phyloP scores from a whole-genome alignment of 2,888 invertebrate genomes.

The Synanthedon myopaeformis region DNA sequence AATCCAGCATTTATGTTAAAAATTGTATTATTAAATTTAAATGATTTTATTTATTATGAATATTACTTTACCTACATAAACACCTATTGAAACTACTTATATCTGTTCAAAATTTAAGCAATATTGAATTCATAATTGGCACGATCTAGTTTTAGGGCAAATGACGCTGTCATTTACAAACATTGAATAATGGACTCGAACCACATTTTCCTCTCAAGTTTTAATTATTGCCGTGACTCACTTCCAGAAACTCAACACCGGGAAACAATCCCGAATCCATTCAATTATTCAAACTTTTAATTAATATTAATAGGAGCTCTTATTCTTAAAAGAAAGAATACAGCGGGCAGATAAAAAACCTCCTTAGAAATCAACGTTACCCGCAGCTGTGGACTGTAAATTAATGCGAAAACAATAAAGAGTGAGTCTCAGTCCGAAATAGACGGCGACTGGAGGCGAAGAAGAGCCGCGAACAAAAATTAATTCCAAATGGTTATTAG shows the following conservation, averaged over 20 bases:
- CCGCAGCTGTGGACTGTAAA: constrained; percentile 65
- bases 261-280: constrained; percentile 60
- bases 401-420: constrained; percentile 69
- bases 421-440: constrained; percentile 43
- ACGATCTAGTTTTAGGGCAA: constrained; percentile 9
- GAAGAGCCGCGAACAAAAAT: constrained; percentile 47
- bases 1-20: too few relatives aligned
- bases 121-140: neutral
- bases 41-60: too few relatives aligned
- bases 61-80: too few relatives aligned
- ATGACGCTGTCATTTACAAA: constrained; percentile 42
- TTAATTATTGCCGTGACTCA: constrained; percentile 61
- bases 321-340: constrained; percentile 65
- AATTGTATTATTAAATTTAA: too few relatives aligned
- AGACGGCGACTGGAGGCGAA: constrained; percentile 27
- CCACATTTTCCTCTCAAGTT: constrained; percentile 30
- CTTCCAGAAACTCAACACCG: constrained; percentile 52
- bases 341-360: constrained; percentile 57
- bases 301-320: constrained; percentile 69
- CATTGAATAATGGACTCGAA: constrained; percentile 42
- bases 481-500: constrained; percentile 61
- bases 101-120: neutral
- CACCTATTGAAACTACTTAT: neutral
- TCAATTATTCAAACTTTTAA: constrained; percentile 70
- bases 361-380: constrained; percentile 64